Evolutionary conservation across 1,140 invertebrate species (phyloP).

Genomic region (Drosophila rhopaloa): DNA sequence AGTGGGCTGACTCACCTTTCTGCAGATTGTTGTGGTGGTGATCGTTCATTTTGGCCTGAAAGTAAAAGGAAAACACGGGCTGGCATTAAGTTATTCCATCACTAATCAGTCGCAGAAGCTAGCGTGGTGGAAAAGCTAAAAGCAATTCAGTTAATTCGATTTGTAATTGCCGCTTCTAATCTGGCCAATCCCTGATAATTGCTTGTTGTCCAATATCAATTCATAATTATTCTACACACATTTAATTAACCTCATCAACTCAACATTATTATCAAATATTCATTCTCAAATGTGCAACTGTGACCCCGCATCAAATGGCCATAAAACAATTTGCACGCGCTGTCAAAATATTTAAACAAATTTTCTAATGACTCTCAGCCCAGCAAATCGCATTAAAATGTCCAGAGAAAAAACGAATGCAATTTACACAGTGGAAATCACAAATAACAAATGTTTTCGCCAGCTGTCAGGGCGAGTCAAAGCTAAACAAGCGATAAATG

Average conservation of each 20-base stretch:
- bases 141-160: slow-evolving; percentile 40
- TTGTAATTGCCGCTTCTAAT: slow-evolving; percentile 29
- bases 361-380: slow-evolving; percentile 44
- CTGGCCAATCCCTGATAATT: slow-evolving; percentile 37
- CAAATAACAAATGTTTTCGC: slow-evolving; percentile 53
- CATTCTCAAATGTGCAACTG: slow-evolving; percentile 9
- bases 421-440: slow-evolving; percentile 31
- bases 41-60: slow-evolving; percentile 88
- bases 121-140: not conserved
- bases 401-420: slow-evolving; percentile 7
- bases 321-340: slow-evolving; percentile 33
- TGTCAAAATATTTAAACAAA: slow-evolving; percentile 67
- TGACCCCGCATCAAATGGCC: slow-evolving; percentile 22
- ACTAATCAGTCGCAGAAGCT: not conserved
- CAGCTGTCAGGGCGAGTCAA: slow-evolving; percentile 48
- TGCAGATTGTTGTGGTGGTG: slow-evolving; percentile 84
- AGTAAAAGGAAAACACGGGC: slow-evolving; percentile 20
- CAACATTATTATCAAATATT: slow-evolving; percentile 55
- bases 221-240: slow-evolving; percentile 36
- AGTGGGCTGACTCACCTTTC: slow-evolving; percentile 77
- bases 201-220: slow-evolving; percentile 29
- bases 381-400: slow-evolving; percentile 39
- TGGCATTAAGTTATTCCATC: slow-evolving; percentile 18
- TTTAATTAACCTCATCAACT: slow-evolving; percentile 43
- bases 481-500: slow-evolving; percentile 53